Evolutionary conservation across 2,797 vertebrate species (phyloP), one percentile per base, ranked within the genome.

Genomic region (Channallabes apus): DNA sequence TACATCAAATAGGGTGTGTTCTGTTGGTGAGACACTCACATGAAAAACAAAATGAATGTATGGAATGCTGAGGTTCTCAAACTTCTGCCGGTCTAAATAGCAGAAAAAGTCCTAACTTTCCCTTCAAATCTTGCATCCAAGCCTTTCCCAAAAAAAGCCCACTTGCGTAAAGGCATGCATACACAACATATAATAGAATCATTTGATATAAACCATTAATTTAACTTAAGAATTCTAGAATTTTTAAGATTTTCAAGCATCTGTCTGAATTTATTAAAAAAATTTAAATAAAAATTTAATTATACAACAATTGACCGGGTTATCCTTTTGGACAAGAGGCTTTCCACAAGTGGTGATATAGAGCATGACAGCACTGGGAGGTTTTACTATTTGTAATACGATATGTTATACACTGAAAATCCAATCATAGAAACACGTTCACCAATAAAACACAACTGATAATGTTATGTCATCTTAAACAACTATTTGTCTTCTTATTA

Each of bases 21-120:
- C 46, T 75, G 41, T 73, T 73, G 71, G 24, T 27, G 69, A 56
- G 51, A 58, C 8, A 20, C 51, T 20, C 9, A 35, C 54, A 35
- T 77, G 29, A 59, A 77, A 77, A 73, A 58, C 7, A 76, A 62
- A 79, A 58, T 17, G 11, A 62, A 20, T n/a, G 56, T 82, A 76
- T 64, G 65, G 78, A 22, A 54, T 4, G 4, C 3, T 72, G 69
- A 71, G 38, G 14, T 62, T n/a, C 35, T 46, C 9, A 62, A 64
- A 64, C 24, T 1, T 80, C 24, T 65, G 58, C 38, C 24, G 65
- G 35, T 65, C 35, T 41, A 65, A 80, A 46, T 56, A 59, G n/a
- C 76, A 59, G 20, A 76, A 76, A 27, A 7, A 54, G 46, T 56
- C 18, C 9, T 38, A 38, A 61, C 58, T 3, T 61, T 76, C 46